A percentile compares a stretch with the other conserved stretches of the same genome.
Evolutionary conservation across 1,140 invertebrate species (phyloP).

Genomic region (Bursaphelenchus mucronatus): DNA sequence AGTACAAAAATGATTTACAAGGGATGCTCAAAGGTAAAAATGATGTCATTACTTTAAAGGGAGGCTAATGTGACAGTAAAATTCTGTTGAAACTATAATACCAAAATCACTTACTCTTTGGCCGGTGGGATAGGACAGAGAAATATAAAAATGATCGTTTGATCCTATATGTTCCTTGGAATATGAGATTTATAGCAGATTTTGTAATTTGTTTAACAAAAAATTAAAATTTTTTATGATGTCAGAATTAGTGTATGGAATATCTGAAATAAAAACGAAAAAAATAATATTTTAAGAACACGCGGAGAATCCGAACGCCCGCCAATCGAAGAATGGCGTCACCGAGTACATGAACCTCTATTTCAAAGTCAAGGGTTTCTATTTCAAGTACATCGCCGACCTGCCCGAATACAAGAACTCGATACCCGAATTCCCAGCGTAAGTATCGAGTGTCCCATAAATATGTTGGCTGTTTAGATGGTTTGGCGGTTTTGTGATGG

Average conservation of each 20-base stretch:
- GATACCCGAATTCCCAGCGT: conserved; percentile 88
- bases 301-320: conserved; percentile 90
- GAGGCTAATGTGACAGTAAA: no score
- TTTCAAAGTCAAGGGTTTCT: conserved; percentile 96
- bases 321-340: conserved; percentile 82
- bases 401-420: conserved; percentile 89
- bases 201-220: conserved; percentile 7
- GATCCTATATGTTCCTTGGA: no score
- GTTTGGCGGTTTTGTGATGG: conserved; percentile 99
- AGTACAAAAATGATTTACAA: conserved; percentile 96
- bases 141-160: no score
- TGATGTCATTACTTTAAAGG: not conserved
- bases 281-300: conserved; percentile 70
- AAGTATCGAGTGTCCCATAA: conserved; percentile 59
- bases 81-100: no score
- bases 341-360: conserved; percentile 97
- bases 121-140: no score
- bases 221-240: conserved; percentile 19
- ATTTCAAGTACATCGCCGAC: conserved; percentile 96
- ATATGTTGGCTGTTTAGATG: conserved; percentile 67
- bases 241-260: no score
- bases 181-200: not conserved
- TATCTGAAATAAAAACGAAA: conserved; percentile 11
- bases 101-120: no score
- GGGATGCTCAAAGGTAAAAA: conserved; percentile 77